phyloP scores from a whole-genome alignment of 2,797 vertebrate genomes.

The Microctenopoma stevenorrisi region DNA sequence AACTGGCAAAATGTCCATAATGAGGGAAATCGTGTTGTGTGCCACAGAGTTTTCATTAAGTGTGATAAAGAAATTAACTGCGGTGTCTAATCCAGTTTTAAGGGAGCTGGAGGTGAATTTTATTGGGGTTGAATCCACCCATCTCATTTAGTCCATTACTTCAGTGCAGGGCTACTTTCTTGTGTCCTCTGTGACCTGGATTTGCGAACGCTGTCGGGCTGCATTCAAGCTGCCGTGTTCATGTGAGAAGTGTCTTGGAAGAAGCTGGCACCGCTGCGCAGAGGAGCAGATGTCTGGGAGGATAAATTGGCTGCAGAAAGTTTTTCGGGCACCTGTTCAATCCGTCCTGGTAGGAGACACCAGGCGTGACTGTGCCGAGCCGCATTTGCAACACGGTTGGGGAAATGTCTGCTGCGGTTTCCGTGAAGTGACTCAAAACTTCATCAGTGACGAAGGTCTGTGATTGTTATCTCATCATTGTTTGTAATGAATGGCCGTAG shows the following conservation, averaged over 20 bases:
- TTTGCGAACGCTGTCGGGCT: constrained; percentile 41
- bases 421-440: constrained; percentile 23
- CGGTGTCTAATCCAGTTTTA: not conserved
- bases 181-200: constrained; percentile 48
- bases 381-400: constrained; percentile 41
- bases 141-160: constrained; percentile 27
- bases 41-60: not conserved
- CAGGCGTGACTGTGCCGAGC: constrained; percentile 48
- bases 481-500: not conserved
- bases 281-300: constrained; percentile 73
- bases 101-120: not conserved
- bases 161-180: constrained; percentile 23
- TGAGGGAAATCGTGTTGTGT: not conserved
- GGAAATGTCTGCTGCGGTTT: constrained; percentile 13
- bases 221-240: constrained; percentile 54
- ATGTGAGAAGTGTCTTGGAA: constrained; percentile 51
- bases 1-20: not conserved
- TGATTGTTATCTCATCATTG: not conserved
- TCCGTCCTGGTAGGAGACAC: constrained; percentile 59
- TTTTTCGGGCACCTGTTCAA: constrained; percentile 73
- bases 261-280: constrained; percentile 53
- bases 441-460: constrained; percentile 28
- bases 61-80: no score
- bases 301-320: constrained; percentile 68
- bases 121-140: constrained; percentile 13